These are phyloP conservation scores for Dolichotis patagonum DNA, from an alignment of 2,113 vertebrate species.

Conservation along the genomic window DNA sequence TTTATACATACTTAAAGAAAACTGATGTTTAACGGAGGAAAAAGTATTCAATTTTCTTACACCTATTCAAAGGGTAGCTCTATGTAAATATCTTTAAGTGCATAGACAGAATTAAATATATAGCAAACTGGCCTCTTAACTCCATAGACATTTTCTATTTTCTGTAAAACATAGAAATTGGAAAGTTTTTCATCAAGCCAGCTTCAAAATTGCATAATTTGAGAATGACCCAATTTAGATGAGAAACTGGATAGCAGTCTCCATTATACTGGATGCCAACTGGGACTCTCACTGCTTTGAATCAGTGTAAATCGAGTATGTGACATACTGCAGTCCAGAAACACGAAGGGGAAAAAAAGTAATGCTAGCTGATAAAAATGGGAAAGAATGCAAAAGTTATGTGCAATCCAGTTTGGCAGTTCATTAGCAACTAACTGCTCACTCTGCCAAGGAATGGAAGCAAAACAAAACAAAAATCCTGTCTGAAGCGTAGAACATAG, in stretches of 20 bases:
- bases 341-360: background rate
- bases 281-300: background rate
- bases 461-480: background rate
- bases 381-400: background rate
- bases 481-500: background rate
- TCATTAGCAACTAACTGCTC: background rate
- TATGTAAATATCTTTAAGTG: slow-evolving; percentile 30
- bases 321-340: background rate
- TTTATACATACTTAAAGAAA: background rate
- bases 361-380: slow-evolving; percentile 6
- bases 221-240: background rate
- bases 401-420: background rate
- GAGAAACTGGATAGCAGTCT: background rate
- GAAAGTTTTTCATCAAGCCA: background rate
- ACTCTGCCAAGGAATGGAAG: background rate
- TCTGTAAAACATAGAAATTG: background rate
- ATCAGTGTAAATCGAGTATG: background rate
- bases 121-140: background rate
- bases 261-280: background rate
- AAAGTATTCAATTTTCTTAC: background rate
- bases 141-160: background rate
- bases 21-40: background rate
- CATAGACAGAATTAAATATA: background rate
- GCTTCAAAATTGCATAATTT: background rate
- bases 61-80: background rate